Conservation (phyloP, 2,797 vertebrate genomes). For the Fistularia tabacaria region DNA sequence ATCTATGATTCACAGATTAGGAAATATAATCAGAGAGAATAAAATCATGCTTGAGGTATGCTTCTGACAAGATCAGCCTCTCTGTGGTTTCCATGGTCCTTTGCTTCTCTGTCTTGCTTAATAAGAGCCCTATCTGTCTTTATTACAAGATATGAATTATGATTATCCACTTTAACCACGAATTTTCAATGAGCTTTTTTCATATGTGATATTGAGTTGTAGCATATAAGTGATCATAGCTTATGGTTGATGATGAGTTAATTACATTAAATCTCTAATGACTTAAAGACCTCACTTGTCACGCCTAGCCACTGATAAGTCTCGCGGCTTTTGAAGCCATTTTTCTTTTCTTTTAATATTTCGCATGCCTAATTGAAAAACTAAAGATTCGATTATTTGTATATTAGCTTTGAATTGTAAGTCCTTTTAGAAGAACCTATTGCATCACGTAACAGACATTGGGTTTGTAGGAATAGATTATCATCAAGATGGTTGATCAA, state of each 20-base stretch:
- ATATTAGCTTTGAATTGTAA: constrained; percentile 20
- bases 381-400: constrained; percentile 31
- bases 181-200: constrained; percentile 39
- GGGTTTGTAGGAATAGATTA: too few relatives aligned
- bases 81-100: too few relatives aligned
- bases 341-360: constrained; percentile 14
- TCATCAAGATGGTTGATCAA: too few relatives aligned
- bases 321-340: constrained; percentile 10
- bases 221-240: constrained; percentile 47
- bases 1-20: too few relatives aligned
- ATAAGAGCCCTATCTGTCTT: constrained; percentile 41
- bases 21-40: too few relatives aligned
- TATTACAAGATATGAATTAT: constrained; percentile 47
- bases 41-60: too few relatives aligned
- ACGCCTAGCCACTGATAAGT: constrained; percentile 37
- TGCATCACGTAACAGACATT: too few relatives aligned
- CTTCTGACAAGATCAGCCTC: too few relatives aligned
- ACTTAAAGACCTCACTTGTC: constrained; percentile 51
- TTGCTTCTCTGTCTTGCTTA: neutral
- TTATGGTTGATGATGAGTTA: constrained; percentile 57
- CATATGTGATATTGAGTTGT: constrained; percentile 48
- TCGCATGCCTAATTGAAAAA: constrained; percentile 29
- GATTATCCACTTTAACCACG: constrained; percentile 41
- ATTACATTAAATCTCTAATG: constrained; percentile 53
- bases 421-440: constrained; percentile 4